These are phyloP conservation scores for Xiphydria camelus DNA, from an alignment of 2,888 invertebrate genomes.

Conservation along the genomic window DNA sequence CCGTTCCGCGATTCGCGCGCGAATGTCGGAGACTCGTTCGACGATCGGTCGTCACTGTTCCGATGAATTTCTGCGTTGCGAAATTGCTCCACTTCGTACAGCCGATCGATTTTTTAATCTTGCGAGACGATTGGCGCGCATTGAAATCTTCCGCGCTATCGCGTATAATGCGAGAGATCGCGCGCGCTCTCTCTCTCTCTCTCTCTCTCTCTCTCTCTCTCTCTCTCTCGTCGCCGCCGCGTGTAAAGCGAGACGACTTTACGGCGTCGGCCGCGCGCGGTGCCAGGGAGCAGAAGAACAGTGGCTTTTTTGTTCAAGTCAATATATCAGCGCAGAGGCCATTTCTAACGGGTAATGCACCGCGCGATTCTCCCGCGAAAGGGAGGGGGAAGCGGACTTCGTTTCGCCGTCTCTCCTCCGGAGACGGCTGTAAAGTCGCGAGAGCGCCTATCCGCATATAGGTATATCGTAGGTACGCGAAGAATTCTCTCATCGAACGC, in stretches of 20 bases:
- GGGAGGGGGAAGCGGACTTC: background rate
- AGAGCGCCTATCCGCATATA: too few species aligned
- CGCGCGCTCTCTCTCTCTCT: conserved; percentile 9
- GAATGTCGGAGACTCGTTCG: too few species aligned
- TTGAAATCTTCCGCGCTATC: background rate
- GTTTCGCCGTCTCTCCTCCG: background rate
- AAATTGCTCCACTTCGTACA: too few species aligned
- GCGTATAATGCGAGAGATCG: too few species aligned
- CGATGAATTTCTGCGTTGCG: too few species aligned
- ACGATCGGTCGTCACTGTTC: too few species aligned
- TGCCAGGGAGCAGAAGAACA: conserved; percentile 44
- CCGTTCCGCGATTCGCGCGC: too few species aligned
- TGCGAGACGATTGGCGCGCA: background rate
- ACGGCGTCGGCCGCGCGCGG: conserved; percentile 30
- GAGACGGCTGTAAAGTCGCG: too few species aligned
- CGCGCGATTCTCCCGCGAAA: conserved; percentile 35
- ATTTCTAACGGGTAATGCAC: conserved; percentile 55
- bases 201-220: conserved; percentile 7
- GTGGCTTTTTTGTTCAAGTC: conserved; percentile 51
- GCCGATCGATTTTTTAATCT: too few species aligned
- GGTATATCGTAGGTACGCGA: too few species aligned
- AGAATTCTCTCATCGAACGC: too few species aligned
- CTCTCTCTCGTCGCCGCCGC: conserved; percentile 4
- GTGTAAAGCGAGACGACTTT: conserved; percentile 4
- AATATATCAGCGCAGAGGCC: conserved; percentile 55